phyloP scores from a whole-genome alignment of 2,888 invertebrate species.

The Trileptium ribeirensis region DNA sequence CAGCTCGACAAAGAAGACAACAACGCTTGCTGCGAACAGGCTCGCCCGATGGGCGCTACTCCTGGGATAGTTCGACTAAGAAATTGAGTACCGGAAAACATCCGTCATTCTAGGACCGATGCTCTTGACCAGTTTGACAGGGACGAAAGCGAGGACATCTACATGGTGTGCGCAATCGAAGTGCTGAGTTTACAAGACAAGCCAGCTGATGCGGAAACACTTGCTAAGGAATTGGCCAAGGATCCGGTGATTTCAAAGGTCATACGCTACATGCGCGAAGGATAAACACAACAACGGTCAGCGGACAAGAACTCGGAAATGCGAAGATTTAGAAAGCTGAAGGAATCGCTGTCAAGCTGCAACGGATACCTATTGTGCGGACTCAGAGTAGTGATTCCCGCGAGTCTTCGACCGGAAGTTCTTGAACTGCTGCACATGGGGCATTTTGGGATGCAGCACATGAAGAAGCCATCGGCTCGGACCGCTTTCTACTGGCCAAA shows the following conservation, averaged over 20 bases:
- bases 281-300: not conserved
- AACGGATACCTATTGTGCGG: conserved; percentile 30
- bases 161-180: conserved; percentile 6
- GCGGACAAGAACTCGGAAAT: not conserved
- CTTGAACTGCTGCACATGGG: not conserved
- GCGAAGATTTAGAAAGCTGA: not conserved
- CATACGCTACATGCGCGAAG: not conserved
- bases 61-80: conserved; percentile 3
- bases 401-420: not conserved
- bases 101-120: conserved; percentile 32
- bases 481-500: conserved; percentile 1
- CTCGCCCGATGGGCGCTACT: conserved; percentile 29
- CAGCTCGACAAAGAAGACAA: conserved; percentile 9
- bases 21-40: conserved; percentile 25
- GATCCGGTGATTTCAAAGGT: not conserved
- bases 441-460: conserved; percentile 6
- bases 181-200: not conserved
- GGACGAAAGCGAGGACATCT: conserved; percentile 16
- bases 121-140: conserved; percentile 26
- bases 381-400: not conserved
- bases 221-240: not conserved
- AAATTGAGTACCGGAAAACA: conserved; percentile 15
- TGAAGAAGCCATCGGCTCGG: not conserved
- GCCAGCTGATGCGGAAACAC: not conserved
- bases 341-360: conserved; percentile 26